Conservation (phyloP, 2,113 vertebrate genomes). For the Heterochromis multidens region DNA sequence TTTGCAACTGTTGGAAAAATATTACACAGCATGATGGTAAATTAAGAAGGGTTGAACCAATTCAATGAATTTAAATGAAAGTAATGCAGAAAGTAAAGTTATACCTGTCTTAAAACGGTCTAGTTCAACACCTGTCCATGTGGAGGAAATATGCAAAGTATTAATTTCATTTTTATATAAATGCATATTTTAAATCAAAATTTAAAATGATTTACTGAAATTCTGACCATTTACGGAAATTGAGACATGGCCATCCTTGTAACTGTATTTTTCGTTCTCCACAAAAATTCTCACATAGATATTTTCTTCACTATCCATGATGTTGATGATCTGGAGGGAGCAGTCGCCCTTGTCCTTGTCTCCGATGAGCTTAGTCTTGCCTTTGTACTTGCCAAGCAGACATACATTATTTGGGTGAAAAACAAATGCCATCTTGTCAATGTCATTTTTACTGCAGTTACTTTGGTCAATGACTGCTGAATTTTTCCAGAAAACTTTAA, state of each 20-base stretch:
- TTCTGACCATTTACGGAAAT: conserved; percentile 20
- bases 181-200: not conserved
- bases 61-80: not conserved
- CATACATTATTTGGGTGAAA: conserved; percentile 11
- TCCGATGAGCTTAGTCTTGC: conserved; percentile 36
- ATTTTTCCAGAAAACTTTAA: conserved; percentile 46
- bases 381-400: conserved; percentile 24
- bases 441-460: fast-evolving
- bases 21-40: not conserved
- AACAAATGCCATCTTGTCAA: not conserved
- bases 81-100: not conserved
- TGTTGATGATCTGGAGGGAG: conserved; percentile 44
- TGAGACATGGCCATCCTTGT: fast-evolving
- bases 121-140: fast-evolving
- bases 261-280: not conserved
- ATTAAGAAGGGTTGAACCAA: not conserved
- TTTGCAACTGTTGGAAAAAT: not conserved
- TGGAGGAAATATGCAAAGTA: not conserved
- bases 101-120: fast-evolving
- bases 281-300: conserved; percentile 49
- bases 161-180: not conserved
- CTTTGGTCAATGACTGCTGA: fast-evolving
- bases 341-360: conserved; percentile 9
- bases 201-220: not conserved
- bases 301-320: fast-evolving